These are phyloP conservation scores for Bombus superbus DNA, from an alignment of 1,140 invertebrate species.

Conservation along the genomic window DNA sequence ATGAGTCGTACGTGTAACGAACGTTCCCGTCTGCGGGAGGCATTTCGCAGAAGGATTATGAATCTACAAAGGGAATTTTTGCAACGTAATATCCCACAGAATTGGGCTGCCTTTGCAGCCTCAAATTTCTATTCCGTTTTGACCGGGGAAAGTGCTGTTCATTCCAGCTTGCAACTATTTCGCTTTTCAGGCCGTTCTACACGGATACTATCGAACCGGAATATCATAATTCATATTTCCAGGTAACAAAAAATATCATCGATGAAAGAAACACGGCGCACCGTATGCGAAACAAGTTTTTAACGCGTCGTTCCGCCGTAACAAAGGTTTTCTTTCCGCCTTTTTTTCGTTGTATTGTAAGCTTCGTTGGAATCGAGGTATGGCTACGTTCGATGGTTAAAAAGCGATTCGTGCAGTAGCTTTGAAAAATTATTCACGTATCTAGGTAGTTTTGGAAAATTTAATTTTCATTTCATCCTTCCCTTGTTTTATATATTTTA, in stretches of 20 bases:
- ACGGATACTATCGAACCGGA: conserved; percentile 51
- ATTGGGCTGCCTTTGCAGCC: conserved; percentile 76
- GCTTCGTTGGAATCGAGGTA: background rate
- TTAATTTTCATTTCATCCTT: background rate
- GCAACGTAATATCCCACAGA: conserved; percentile 79
- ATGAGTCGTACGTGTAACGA: background rate
- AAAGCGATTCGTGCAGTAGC: background rate
- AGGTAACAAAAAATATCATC: conserved; percentile 42
- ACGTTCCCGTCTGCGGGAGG: background rate
- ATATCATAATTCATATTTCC: conserved; percentile 60
- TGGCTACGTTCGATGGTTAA: background rate
- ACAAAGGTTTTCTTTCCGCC: background rate
- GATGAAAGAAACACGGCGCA: conserved; percentile 19
- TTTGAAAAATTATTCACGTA: background rate
- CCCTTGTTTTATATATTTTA: background rate
- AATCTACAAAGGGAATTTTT: conserved; percentile 73
- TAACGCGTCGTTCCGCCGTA: background rate
- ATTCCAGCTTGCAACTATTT: conserved; percentile 81
- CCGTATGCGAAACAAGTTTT: conserved; percentile 11
- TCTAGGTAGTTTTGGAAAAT: background rate
- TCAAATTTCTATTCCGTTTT: conserved; percentile 76
- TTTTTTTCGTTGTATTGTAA: background rate
- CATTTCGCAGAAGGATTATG: conserved; percentile 49
- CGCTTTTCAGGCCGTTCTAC: conserved; percentile 39
- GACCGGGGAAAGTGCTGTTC: conserved; percentile 79